Conservation (phyloP, 2,113 vertebrate genomes). For the Proterorhinus semilunaris region DNA sequence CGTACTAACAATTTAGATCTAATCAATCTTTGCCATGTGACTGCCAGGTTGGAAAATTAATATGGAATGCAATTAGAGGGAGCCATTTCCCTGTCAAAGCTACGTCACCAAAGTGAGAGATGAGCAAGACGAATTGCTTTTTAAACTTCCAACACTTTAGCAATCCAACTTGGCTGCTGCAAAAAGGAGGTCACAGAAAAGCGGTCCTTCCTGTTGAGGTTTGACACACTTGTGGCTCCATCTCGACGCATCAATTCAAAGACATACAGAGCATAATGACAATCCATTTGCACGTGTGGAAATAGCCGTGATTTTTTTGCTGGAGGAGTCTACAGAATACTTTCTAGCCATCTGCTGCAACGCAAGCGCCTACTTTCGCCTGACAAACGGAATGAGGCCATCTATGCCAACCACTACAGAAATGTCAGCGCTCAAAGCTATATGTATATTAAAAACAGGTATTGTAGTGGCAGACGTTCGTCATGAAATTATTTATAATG, state of each 20-base stretch:
- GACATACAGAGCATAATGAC: conserved; percentile 10
- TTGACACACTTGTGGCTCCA: neutral
- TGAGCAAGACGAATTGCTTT: conserved; percentile 26
- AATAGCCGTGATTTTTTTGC: conserved; percentile 43
- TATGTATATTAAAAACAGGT: conserved; percentile 22
- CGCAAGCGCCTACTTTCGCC: conserved; percentile 28
- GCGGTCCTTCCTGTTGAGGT: conserved; percentile 21
- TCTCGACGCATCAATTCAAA: conserved; percentile 21
- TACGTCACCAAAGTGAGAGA: conserved; percentile 33
- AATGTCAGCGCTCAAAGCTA: conserved; percentile 45
- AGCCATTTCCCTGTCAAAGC: conserved; percentile 61
- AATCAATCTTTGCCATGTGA: conserved; percentile 68
- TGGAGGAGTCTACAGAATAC: conserved; percentile 20
- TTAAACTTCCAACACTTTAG: conserved; percentile 13
- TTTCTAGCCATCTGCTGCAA: conserved; percentile 20
- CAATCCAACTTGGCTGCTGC: conserved; percentile 29
- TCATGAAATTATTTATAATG: conserved; percentile 55
- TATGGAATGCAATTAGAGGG: conserved; percentile 71
- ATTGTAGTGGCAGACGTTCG: conserved; percentile 48
- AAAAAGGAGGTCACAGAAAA: conserved; percentile 31
- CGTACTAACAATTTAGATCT: conserved; percentile 68
- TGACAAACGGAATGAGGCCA: conserved; percentile 48
- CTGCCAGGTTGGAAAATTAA: conserved; percentile 72
- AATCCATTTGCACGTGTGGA: conserved; percentile 33
- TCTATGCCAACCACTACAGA: conserved; percentile 37